Percentiles rank a stretch among this genome's conserved stretches.
Conservation (phyloP, 2,797 vertebrate genomes). For the Varecia variegata region DNA sequence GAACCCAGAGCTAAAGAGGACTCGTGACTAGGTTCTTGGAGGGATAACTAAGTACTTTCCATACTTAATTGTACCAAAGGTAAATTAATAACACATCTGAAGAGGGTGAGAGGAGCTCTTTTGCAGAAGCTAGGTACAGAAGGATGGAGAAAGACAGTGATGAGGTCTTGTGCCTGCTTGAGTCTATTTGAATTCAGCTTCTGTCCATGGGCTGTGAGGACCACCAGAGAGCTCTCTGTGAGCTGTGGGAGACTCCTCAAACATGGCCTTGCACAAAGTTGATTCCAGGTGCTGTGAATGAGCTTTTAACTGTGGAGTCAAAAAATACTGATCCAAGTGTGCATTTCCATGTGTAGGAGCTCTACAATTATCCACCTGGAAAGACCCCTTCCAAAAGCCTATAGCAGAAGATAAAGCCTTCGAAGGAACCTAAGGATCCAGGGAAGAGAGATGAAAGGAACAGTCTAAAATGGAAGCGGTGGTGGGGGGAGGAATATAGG, state of each 20-base stretch:
- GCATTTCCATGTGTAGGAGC: constrained; percentile 1
- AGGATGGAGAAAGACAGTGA: constrained; percentile 28
- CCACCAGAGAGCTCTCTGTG: neutral
- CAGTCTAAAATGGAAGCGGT: constrained; percentile 63
- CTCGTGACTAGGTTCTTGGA: constrained; percentile 18
- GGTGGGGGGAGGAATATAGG: constrained; percentile 38
- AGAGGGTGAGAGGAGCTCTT: constrained; percentile 45
- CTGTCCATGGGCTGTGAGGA: neutral
- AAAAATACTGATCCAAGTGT: constrained; percentile 38
- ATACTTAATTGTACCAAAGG: constrained; percentile 52
- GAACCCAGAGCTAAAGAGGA: constrained; percentile 36
- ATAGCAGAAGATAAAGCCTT: constrained; percentile 22
- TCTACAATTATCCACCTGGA: constrained; percentile 17
- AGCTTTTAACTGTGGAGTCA: constrained; percentile 31
- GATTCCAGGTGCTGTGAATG: constrained; percentile 48
- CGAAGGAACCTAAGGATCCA: constrained; percentile 39
- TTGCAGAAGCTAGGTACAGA: constrained; percentile 35
- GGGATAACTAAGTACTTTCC: constrained; percentile 54
- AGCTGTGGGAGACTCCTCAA: neutral
- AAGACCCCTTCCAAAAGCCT: constrained; percentile 38
- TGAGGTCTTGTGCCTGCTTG: neutral
- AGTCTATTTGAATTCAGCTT: constrained; percentile 29
- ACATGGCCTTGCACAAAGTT: constrained; percentile 23
- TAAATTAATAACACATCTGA: constrained; percentile 68
- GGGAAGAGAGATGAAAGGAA: constrained; percentile 56